phyloP scores from a whole-genome alignment of 2,113 vertebrate genomes.

The Tangachromis dhanisi region DNA sequence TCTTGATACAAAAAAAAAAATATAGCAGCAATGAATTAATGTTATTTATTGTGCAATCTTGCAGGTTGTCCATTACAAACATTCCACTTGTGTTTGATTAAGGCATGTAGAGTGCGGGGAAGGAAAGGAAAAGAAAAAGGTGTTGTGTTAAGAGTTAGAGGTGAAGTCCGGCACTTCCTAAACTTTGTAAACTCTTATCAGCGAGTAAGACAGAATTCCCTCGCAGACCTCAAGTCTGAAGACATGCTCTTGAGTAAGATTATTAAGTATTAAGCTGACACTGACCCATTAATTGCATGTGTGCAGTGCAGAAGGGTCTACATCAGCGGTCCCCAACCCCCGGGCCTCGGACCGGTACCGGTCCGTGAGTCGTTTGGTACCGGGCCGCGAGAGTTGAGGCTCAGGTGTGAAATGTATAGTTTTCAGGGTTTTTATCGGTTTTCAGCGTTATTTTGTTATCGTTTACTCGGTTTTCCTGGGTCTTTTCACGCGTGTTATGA shows the following conservation, averaged over 20 bases:
- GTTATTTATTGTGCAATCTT: neutral
- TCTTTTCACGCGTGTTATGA: too few relatives aligned
- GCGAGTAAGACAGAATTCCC: neutral
- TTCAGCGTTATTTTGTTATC: too few relatives aligned
- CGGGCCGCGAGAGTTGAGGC: too few relatives aligned
- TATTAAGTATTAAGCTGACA: neutral
- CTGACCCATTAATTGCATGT: neutral
- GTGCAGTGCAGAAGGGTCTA: fast-evolving
- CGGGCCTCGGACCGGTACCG: too few relatives aligned
- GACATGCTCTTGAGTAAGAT: neutral
- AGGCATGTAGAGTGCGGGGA: neutral
- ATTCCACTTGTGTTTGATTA: neutral
- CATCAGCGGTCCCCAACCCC: too few relatives aligned
- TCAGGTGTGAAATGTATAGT: too few relatives aligned
- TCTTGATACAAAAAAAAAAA: neutral
- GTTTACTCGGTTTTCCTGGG: too few relatives aligned
- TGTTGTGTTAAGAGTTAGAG: neutral
- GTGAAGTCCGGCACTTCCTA: neutral
- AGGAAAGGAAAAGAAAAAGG: neutral
- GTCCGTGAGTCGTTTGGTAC: too few relatives aligned
- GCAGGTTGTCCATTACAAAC: neutral
- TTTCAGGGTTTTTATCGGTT: too few relatives aligned
- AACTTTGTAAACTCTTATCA: neutral
- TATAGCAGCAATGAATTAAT: neutral
- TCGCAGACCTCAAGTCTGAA: neutral